phyloP scores from a whole-genome alignment of 2,888 invertebrate species.

The Euzetes globulus region DNA sequence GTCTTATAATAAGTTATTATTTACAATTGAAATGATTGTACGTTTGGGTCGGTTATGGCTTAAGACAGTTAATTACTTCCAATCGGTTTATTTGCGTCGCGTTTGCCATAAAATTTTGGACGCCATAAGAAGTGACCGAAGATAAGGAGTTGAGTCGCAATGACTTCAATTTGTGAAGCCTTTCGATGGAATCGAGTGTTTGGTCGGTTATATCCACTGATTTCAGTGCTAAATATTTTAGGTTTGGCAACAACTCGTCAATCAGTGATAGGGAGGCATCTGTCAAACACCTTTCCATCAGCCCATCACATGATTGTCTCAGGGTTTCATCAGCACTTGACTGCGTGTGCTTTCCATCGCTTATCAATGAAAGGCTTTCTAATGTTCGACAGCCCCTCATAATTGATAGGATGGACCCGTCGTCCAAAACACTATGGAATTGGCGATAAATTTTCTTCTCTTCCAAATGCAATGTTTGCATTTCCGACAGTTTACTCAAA shows the following conservation, averaged over 20 bases:
- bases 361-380: conserved; percentile 6
- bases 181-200: conserved; percentile 26
- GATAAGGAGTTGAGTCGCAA: conserved; percentile 29
- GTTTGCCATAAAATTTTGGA: not conserved
- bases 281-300: not conserved
- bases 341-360: not conserved
- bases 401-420: conserved; percentile 27
- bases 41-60: not conserved
- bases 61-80: conserved; percentile 7
- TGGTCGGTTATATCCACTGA: conserved; percentile 4
- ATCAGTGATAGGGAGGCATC: conserved; percentile 28
- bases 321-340: not conserved
- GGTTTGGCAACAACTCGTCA: conserved; percentile 13
- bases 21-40: too few relatives aligned
- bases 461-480: conserved; percentile 1
- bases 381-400: conserved; percentile 15
- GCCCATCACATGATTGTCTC: not conserved
- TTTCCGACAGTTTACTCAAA: not conserved
- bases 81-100: conserved; percentile 3
- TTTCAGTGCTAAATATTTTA: conserved; percentile 13
- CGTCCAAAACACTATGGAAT: conserved; percentile 17
- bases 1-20: too few relatives aligned
- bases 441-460: not conserved
- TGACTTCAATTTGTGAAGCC: not conserved
- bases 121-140: not conserved